These are phyloP conservation scores for Theristicus caerulescens DNA, from an alignment of 2,113 vertebrate species.

Conservation along the genomic window DNA sequence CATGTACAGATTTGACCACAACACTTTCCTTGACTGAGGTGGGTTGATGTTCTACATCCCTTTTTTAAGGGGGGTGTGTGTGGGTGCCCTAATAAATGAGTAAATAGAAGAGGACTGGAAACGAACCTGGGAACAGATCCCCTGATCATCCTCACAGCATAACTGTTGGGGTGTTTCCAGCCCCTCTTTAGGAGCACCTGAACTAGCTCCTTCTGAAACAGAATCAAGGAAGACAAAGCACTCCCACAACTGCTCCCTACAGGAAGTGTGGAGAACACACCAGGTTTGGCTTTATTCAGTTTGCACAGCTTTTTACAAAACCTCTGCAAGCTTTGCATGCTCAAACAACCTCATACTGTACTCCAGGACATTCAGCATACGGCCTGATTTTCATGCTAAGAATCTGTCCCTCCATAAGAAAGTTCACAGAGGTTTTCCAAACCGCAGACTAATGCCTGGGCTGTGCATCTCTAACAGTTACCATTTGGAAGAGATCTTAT, in stretches of 20 bases:
- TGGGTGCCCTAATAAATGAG: neutral
- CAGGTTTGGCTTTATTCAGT: neutral
- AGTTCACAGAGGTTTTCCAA: neutral
- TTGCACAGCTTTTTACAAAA: neutral
- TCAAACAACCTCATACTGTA: neutral
- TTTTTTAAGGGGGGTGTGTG: rapidly evolving
- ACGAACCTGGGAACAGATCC: neutral
- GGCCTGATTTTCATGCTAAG: neutral
- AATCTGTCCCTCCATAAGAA: neutral
- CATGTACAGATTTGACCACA: neutral
- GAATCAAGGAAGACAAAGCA: neutral
- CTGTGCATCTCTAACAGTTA: neutral
- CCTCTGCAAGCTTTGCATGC: neutral
- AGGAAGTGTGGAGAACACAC: neutral
- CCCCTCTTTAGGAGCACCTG: neutral
- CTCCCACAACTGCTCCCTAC: neutral
- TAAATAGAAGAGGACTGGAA: neutral
- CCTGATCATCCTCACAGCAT: neutral
- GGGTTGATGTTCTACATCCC: neutral
- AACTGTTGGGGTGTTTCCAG: neutral
- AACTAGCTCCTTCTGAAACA: neutral
- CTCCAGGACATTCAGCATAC: neutral
- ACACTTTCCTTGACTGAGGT: neutral
- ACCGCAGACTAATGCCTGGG: neutral
- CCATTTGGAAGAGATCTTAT: neutral